phyloP scores from a whole-genome alignment of 2,113 vertebrate species.

The Poeciliopsis occidentalis region DNA sequence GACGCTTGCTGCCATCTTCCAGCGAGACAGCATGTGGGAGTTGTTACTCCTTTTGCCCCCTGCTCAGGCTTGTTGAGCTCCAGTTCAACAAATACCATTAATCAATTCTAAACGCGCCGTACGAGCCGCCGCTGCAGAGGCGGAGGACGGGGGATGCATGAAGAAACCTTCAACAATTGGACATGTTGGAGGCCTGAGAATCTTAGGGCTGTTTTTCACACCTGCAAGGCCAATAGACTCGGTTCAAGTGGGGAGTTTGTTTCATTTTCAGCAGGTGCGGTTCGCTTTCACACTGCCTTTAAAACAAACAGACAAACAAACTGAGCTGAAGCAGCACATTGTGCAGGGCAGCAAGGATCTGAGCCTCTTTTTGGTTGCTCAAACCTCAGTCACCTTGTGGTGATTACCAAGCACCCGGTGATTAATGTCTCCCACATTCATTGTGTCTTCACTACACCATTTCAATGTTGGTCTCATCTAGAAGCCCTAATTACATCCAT shows the following conservation, averaged over 20 bases:
- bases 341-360: too few species aligned
- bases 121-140: not conserved
- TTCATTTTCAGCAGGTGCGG: too few species aligned
- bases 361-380: too few species aligned
- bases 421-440: too few species aligned
- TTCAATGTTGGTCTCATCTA: not conserved
- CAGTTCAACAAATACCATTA: slow-evolving; percentile 41
- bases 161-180: not conserved
- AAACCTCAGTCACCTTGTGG: not conserved
- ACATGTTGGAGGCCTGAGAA: not conserved
- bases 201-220: not conserved
- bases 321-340: too few species aligned
- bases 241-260: too few species aligned
- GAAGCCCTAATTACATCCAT: not conserved
- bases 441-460: too few species aligned
- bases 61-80: slow-evolving; percentile 24
- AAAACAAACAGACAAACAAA: too few species aligned
- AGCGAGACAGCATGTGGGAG: slow-evolving; percentile 41
- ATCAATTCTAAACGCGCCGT: slow-evolving; percentile 34
- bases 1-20: slow-evolving; percentile 24
- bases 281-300: too few species aligned
- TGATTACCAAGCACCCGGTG: too few species aligned
- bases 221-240: too few species aligned
- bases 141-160: not conserved
- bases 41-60: slow-evolving; percentile 55